Evolutionary conservation across 2,797 vertebrate species (phyloP).

Genomic region (Phoxinus dragarum): DNA sequence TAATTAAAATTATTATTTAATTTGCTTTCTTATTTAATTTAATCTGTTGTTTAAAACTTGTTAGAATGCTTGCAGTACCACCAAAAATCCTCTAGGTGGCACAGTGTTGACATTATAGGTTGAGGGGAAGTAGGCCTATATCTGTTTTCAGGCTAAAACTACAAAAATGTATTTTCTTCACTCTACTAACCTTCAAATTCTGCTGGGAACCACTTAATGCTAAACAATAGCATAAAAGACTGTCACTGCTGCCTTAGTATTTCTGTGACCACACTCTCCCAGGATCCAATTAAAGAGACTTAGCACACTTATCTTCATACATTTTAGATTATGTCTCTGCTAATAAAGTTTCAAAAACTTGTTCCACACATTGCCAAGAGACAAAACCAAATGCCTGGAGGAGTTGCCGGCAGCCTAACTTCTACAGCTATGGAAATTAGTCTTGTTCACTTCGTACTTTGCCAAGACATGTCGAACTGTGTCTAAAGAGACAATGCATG

Average conservation of each 20-base stretch:
- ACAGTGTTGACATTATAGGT: neutral
- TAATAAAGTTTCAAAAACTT: conserved; percentile 30
- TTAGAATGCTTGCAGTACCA: conserved; percentile 66
- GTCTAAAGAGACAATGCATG: neutral
- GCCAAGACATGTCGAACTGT: conserved; percentile 4
- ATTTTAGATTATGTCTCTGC: conserved; percentile 4
- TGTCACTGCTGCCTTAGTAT: conserved; percentile 16
- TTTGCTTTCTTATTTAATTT: neutral
- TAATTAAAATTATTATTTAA: neutral
- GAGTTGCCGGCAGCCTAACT: neutral
- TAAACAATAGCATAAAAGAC: conserved; percentile 29
- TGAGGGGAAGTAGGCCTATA: neutral
- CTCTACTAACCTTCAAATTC: neutral
- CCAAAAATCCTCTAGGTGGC: conserved; percentile 77
- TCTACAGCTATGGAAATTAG: conserved; percentile 12
- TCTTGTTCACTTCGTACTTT: conserved; percentile 13
- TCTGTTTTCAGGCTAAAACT: neutral
- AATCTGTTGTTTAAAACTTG: neutral
- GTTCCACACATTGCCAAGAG: conserved; percentile 27
- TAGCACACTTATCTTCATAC: conserved; percentile 28
- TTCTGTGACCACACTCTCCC: conserved; percentile 10
- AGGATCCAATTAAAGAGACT: conserved; percentile 38
- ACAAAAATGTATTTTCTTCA: neutral
- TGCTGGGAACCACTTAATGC: neutral
- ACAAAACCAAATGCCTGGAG: neutral